phyloP scores from a whole-genome alignment of 2,888 invertebrate species.

The Ariolimax columbianus region DNA sequence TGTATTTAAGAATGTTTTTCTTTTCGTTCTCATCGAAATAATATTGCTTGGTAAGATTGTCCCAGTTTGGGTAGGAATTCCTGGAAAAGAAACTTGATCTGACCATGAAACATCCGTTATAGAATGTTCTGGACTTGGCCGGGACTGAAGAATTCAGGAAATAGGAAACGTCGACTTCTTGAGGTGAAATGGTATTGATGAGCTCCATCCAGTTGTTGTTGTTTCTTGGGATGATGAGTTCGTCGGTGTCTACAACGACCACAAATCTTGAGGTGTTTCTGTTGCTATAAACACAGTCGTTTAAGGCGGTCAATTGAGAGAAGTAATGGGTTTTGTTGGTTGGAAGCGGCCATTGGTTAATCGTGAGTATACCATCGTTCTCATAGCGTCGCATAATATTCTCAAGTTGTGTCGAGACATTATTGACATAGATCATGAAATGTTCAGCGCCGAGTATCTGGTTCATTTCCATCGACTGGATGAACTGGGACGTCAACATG shows the following conservation, averaged over 20 bases:
- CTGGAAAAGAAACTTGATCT: not conserved
- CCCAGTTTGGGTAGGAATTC: not conserved
- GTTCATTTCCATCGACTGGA: conserved; percentile 42
- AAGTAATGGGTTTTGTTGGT: not conserved
- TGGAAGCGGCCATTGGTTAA: conserved; percentile 41
- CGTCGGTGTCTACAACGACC: conserved; percentile 34
- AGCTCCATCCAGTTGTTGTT: conserved; percentile 29
- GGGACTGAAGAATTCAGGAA: not conserved
- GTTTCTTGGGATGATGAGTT: conserved; percentile 27
- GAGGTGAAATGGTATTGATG: not conserved
- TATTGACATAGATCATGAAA: conserved; percentile 46
- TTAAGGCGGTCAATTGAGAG: conserved; percentile 27
- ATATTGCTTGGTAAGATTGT: not conserved
- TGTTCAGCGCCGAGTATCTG: conserved; percentile 44
- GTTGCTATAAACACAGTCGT: conserved; percentile 40
- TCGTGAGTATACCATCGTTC: conserved; percentile 31
- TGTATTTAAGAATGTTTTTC: not conserved
- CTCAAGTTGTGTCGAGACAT: conserved; percentile 26
- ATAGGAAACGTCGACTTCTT: not conserved
- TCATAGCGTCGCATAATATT: conserved; percentile 31
- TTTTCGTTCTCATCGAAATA: not conserved
- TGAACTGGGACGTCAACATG: conserved; percentile 13
- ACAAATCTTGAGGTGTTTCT: conserved; percentile 30
- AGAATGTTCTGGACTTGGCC: not conserved
- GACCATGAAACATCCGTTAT: not conserved